phyloP scores from a whole-genome alignment of 2,888 invertebrate species.

The Luffia ferchaultella region DNA sequence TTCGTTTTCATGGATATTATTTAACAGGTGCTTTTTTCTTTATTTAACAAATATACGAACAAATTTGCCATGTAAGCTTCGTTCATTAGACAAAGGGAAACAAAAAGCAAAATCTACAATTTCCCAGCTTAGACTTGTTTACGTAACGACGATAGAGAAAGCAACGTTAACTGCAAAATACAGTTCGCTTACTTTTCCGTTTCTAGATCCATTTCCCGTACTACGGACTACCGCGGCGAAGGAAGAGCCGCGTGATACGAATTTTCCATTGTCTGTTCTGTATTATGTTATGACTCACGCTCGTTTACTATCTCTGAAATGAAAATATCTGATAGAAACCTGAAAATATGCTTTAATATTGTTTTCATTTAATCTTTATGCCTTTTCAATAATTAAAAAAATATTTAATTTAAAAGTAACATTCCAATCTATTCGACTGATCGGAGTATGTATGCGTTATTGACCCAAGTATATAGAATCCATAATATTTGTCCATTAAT shows the following conservation, averaged over 20 bases:
- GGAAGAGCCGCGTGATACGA: not conserved
- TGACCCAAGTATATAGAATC: not conserved
- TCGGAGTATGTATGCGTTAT: too few relatives aligned
- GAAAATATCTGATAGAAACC: not conserved
- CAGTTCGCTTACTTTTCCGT: slow-evolving; percentile 36
- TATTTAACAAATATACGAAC: too few relatives aligned
- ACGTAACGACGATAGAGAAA: slow-evolving; percentile 20
- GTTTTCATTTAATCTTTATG: not conserved
- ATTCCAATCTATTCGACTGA: not conserved
- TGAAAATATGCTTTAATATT: not conserved
- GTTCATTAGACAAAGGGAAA: not conserved
- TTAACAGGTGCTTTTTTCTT: too few relatives aligned
- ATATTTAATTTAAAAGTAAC: not conserved
- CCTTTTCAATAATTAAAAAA: not conserved
- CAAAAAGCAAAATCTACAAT: not conserved
- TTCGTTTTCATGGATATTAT: too few relatives aligned
- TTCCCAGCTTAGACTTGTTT: not conserved
- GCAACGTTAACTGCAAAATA: slow-evolving; percentile 23
- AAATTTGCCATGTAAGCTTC: too few relatives aligned
- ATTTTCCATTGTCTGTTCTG: not conserved
- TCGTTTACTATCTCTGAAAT: not conserved
- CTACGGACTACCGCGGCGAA: slow-evolving; percentile 11
- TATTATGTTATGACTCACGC: not conserved
- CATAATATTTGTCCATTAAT: not conserved
- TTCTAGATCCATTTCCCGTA: slow-evolving; percentile 43